Base-by-base conservation (phyloP, 2,888 invertebrate genomes). In the Torymus tubicola region DNA sequence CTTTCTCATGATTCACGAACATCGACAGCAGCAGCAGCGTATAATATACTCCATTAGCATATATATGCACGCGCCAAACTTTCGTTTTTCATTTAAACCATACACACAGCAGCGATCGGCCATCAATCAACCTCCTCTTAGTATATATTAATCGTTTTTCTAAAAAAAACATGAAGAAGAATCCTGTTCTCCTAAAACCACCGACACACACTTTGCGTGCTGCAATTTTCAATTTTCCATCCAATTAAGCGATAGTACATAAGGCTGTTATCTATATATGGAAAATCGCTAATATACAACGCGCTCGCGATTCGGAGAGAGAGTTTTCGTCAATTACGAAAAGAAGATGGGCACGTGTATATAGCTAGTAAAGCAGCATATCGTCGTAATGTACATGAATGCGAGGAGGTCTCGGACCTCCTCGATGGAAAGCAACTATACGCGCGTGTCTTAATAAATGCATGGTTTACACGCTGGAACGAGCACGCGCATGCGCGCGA, bases 391-490 rank as follows among this genome's bases (percentile, higher is more conserved):
- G 42, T 10, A 67, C 67, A 52, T 18, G 18, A 14, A 12, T 31
- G 52, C 67, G 67, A 13, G 50, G 65, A 42, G 31, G 31, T 31
- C 31, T 65, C n/a, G 21, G 4, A 18, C 14, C 53, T 52, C 14
- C 53, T 52, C 76, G 58, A 18, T 42, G 67, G 71, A 76, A 75
- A 68, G 70, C 65, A n/a, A n/a, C n/a, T n/a, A n/a, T 24, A n/a
- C 58, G 52, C 65, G 64, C 69, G 18, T 61, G 63, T 69, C 74
- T 78, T 76, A 82, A 74, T 69, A 78, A 80, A 78, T 76, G 64
- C 65, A 77, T 73, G 79, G 77, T 83, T 81, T 79, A 81, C 81
- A 78, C 77, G 80, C 76, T 77, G 64, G 77, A 80, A 53, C 77
- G 53, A 78, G 72, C 67, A 67, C 42, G 42, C n/a, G 76, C 76